Evolutionary conservation across 92 coral and sea anemone genomes (phyloP), one percentile per base, ranked within the genome.

Genomic region (Phymanthus crucifer): DNA sequence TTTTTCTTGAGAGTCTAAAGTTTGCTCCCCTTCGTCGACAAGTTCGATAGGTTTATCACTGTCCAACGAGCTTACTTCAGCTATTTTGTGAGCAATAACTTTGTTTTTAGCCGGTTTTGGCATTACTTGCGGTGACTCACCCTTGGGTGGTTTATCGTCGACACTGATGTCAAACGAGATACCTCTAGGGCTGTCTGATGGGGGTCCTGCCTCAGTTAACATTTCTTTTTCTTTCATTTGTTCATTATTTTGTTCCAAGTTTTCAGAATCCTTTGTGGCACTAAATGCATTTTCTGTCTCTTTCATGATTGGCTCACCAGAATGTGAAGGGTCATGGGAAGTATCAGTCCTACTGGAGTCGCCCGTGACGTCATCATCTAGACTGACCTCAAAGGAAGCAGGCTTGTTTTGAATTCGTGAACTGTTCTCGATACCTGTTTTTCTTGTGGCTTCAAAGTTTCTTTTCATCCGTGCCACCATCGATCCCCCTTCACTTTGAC

Each of bases 141-240:
- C 70, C 52, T 84, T 85, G 19, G 76, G 66, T 47, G 91, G 83
- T 73, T 65, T 74, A 52, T 82, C 84, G 21, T 74, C 84, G 81
- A 92, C 70, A 50, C 64, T 66, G 40, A 87, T 40, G 29, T 86
- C 93, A 75, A 86, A 83, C 18, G 87, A 81, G 35, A 73, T 26
- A 35, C 47, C 34, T 48, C 32, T 69, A 24, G 72, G 50, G 31
- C 26, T 67, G 35, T 40, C 61, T 24, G 70, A 21, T 24, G 80
- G 50, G 21, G 21, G 43, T 17, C 80, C 71, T 33, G 72, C 48
- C 24, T 19, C 26, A 50, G 38, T 29, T 10, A 24, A 13, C 3
- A 7, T 26, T 24, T 29, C 68, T 17, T 61, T 29, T 1, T 61
- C 13, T 29, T 61, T 61, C 10, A 27, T 24, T 61, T 2, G 27